A percentile compares a stretch with the other conserved stretches of the same genome.
Conservation (phyloP, 2,797 vertebrate genomes). For the Chelmon rostratus region DNA sequence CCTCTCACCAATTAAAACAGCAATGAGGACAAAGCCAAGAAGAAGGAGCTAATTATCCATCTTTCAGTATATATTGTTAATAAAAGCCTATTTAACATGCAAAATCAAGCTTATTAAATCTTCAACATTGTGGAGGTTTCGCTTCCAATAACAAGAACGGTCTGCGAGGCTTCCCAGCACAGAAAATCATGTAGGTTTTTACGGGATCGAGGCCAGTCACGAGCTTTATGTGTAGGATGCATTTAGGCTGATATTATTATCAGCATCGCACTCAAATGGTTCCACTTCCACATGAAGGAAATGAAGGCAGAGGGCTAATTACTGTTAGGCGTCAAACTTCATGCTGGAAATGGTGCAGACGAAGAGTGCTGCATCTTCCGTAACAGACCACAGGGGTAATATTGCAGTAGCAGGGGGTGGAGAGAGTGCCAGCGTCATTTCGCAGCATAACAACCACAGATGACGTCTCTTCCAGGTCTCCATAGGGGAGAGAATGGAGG, state of each 20-base stretch:
- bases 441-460: conserved; percentile 88
- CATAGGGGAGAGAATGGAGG: conserved; percentile 83
- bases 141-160: conserved; percentile 41
- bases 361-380: conserved; percentile 82
- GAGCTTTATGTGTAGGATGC: conserved; percentile 79
- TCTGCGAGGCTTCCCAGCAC: conserved; percentile 67
- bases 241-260: conserved; percentile 83
- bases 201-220: conserved; percentile 75
- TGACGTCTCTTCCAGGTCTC: conserved; percentile 89
- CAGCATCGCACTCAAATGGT: conserved; percentile 75
- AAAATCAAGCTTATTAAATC: conserved; percentile 46
- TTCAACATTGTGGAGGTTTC: conserved; percentile 34
- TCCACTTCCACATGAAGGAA: conserved; percentile 77
- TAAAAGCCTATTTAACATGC: conserved; percentile 24
- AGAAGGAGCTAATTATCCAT: conserved; percentile 49
- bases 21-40: conserved; percentile 68
- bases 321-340: conserved; percentile 83
- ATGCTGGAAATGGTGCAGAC: conserved; percentile 85
- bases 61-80: conserved; percentile 36
- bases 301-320: conserved; percentile 79
- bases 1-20: conserved; percentile 79
- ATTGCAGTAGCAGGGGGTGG: conserved; percentile 82
- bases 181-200: conserved; percentile 68
- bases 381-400: conserved; percentile 83
- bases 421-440: conserved; percentile 86